These are phyloP conservation scores for Solenopsis fugax DNA, from an alignment of 1,140 invertebrate species.

Conservation along the genomic window DNA sequence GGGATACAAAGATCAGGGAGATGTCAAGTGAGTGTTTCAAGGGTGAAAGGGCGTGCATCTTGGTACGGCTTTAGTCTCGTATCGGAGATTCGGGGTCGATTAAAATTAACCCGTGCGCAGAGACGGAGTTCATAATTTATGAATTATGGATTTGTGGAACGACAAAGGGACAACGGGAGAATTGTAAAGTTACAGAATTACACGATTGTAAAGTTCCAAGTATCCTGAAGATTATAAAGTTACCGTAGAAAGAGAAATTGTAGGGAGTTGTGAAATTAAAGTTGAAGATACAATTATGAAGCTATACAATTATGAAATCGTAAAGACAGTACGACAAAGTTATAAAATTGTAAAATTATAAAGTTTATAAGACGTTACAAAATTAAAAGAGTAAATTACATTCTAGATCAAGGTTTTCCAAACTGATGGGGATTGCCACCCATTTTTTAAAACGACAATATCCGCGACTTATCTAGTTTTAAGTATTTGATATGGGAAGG, in stretches of 20 bases:
- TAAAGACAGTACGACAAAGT: background rate
- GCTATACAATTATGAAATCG: background rate
- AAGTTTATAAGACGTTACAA: conserved; percentile 2
- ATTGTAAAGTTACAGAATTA: background rate
- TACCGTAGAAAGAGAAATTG: background rate
- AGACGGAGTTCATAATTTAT: conserved; percentile 5
- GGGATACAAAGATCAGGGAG: conserved; percentile 79
- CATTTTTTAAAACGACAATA: no score
- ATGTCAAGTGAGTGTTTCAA: conserved; percentile 76
- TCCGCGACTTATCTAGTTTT: no score
- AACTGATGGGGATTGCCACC: no score
- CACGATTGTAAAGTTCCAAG: background rate
- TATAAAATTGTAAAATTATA: background rate
- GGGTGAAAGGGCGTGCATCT: background rate
- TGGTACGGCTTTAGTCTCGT: background rate
- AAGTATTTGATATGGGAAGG: no score
- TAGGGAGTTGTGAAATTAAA: background rate
- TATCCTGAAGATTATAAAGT: background rate
- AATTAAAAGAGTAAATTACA: background rate
- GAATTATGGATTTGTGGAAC: background rate
- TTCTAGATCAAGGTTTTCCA: no score
- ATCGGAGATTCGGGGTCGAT: background rate
- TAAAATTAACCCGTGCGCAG: background rate
- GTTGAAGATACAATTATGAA: background rate
- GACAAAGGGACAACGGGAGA: no score